Percentiles rank a stretch among this genome's conserved stretches.
Conservation (phyloP, 37 sponge, comb jelly and placozoan genomes). For the Mnemiopsis leidyi region DNA sequence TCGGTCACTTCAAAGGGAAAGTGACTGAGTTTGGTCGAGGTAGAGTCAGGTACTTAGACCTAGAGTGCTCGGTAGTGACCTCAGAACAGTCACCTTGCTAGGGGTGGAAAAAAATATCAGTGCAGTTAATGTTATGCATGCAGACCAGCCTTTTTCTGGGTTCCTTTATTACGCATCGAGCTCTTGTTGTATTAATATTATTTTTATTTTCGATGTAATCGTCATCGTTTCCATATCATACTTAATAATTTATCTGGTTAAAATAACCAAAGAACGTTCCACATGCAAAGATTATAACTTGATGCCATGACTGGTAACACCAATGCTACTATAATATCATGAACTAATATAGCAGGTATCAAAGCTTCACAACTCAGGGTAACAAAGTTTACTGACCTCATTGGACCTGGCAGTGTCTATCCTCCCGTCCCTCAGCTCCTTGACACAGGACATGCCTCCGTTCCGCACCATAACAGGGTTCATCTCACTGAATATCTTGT, state of each 20-base stretch:
- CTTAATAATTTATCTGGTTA: no score
- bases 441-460: background rate
- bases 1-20: background rate
- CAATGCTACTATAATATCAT: no score
- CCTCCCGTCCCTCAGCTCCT: background rate
- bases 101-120: background rate
- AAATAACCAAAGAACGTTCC: no score
- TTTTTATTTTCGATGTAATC: no score
- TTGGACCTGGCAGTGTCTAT: background rate
- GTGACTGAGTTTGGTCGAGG: background rate
- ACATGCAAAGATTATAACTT: no score
- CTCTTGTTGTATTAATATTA: no score
- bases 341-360: no score
- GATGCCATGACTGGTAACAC: no score
- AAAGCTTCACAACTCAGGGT: no score
- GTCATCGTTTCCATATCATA: no score
- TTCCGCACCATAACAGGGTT: conserved; percentile 30
- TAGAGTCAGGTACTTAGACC: background rate
- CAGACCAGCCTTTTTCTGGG: no score
- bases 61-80: background rate
- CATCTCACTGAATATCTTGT: conserved; percentile 57
- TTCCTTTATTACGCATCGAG: no score
- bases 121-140: background rate
- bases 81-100: background rate
- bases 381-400: background rate